These are phyloP conservation scores for Catharus bicknelli DNA, from an alignment of 2,113 vertebrate genomes.

Conservation along the genomic window DNA sequence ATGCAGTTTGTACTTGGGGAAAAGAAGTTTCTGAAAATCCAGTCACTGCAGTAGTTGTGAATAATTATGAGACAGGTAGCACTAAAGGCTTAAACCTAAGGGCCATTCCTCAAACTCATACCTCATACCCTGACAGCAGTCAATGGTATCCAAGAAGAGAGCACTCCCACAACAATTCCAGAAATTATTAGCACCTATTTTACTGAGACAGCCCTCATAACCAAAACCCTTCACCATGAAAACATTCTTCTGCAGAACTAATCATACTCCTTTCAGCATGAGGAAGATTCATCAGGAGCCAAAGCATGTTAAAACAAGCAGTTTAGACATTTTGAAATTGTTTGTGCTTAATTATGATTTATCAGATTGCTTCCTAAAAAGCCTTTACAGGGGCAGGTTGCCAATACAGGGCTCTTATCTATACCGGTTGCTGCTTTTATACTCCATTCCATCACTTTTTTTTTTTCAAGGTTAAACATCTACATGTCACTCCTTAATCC, in stretches of 20 bases:
- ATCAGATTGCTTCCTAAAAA: constrained; percentile 7
- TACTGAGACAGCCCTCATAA: background rate
- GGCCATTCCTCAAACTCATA: background rate
- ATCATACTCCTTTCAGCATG: background rate
- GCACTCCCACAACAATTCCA: background rate
- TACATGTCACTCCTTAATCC: background rate
- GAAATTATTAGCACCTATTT: background rate
- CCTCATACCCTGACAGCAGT: background rate
- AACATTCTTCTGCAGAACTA: background rate
- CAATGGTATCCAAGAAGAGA: background rate
- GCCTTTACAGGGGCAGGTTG: background rate
- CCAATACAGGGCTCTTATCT: background rate
- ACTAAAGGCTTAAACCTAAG: background rate
- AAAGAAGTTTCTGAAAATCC: background rate
- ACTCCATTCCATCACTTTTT: background rate
- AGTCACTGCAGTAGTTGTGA: background rate
- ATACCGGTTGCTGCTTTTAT: background rate
- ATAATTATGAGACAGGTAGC: background rate
- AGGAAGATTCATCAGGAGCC: background rate
- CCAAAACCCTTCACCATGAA: background rate
- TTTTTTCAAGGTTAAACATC: background rate
- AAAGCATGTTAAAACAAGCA: background rate
- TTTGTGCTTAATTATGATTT: background rate
- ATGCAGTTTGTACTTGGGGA: background rate
- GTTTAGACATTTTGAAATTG: background rate